A percentile compares a stretch with the other conserved stretches of the same genome.
Conservation (phyloP, 2,797 vertebrate genomes). For the Pseudomugil tenellus region DNA sequence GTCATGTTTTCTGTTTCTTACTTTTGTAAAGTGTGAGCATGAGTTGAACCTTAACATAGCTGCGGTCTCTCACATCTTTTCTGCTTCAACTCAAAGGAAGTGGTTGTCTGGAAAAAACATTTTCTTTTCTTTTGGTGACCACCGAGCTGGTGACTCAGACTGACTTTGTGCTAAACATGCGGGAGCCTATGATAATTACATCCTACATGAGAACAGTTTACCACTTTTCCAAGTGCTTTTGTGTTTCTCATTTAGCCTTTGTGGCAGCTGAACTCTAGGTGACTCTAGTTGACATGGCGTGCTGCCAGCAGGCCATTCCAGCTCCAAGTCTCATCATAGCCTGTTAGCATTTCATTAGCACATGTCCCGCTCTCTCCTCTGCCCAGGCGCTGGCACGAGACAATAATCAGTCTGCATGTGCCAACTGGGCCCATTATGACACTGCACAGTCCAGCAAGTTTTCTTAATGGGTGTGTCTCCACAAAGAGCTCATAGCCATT, state of each 20-base stretch:
- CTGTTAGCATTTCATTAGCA: slow-evolving; percentile 72
- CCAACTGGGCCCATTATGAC: slow-evolving; percentile 65
- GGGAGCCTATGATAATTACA: slow-evolving; percentile 25
- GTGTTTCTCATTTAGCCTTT: not conserved
- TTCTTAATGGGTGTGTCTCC: slow-evolving; percentile 18
- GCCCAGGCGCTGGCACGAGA: slow-evolving; percentile 55
- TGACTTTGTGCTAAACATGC: slow-evolving; percentile 9
- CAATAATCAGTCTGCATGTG: slow-evolving; percentile 43
- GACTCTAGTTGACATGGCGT: slow-evolving; percentile 59
- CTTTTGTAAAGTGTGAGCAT: not conserved
- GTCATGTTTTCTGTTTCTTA: slow-evolving; percentile 2
- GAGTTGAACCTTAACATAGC: slow-evolving; percentile 7
- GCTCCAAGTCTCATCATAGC: slow-evolving; percentile 56
- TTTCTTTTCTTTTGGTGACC: slow-evolving; percentile 5
- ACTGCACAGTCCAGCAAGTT: slow-evolving; percentile 29
- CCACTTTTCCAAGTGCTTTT: not conserved
- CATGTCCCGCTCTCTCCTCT: slow-evolving; percentile 46
- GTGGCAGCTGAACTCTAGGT: slow-evolving; percentile 61
- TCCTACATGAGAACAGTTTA: slow-evolving; percentile 17
- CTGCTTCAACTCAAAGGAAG: slow-evolving; percentile 10
- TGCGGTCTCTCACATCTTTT: slow-evolving; percentile 1
- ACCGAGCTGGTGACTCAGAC: not conserved
- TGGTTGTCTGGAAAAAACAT: slow-evolving; percentile 12
- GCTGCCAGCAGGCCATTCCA: slow-evolving; percentile 55
- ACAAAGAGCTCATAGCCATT: slow-evolving; percentile 3